Base-by-base conservation (phyloP, 2,113 vertebrate genomes). In the Gymnarchus niloticus region DNA sequence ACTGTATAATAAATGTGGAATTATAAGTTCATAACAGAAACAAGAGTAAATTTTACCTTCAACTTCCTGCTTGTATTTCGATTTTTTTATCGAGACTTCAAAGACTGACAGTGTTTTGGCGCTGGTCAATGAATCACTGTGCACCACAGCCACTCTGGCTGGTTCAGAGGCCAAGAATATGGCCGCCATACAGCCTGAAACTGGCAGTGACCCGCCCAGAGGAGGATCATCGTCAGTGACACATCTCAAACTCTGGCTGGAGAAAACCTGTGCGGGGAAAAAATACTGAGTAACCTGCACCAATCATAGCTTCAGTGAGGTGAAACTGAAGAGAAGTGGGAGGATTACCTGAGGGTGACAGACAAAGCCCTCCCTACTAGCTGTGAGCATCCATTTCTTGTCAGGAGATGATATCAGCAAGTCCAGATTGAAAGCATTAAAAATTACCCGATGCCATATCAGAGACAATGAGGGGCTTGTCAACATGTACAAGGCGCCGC, bases 121-220 rank as follows among this genome's bases (percentile, higher is more conserved):
- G 81, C 0, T 0, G 6, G 48, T 51, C 1, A 0, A 37, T 0
- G 2, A 19, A 0, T 49, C 83, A 86, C 82, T 25, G 54, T 92
- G 90, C 86, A 93, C 51, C 61, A 93, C 83, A 57, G 87, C 92
- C 89, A 94, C 88, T 83, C 93, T 93, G 88, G 94, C 90, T 49
- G 92, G 89, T 84, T 94, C 89, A 1, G 90, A 86, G 0, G 95
- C 92, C 69, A 92, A 88, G 89, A 94, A 96, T 85, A 92, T 93
- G 44, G 89, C 94, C 8, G 91, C 90, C 80, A 52, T 87, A 83
- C 89, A 92, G 33, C 90, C 61, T 0, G 10, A 0, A 65, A 91
- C 9, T 0, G 92, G 90, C 76, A 96, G 81, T 78, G 89, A 87
- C 61, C 89, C 90, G 52, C 86, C 89, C 85, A 90, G 44, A 37